Evolutionary conservation across 2,797 vertebrate genomes (phyloP).

Genomic region (Halcyon leucocephala): DNA sequence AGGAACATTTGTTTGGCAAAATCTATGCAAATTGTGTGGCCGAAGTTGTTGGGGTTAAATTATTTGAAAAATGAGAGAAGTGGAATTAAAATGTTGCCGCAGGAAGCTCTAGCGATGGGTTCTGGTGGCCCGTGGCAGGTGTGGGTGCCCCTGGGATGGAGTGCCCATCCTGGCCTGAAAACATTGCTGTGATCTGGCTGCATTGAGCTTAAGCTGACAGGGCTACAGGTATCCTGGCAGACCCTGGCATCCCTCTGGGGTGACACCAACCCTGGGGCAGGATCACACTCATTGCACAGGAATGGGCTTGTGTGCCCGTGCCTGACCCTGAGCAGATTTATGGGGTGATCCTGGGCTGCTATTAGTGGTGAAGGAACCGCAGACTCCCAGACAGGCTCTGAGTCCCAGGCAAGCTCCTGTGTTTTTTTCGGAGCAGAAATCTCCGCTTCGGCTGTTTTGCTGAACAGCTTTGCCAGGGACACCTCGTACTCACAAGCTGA

Average conservation of each 20-base stretch:
- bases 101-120: not conserved
- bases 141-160: not conserved
- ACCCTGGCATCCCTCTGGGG: not conserved
- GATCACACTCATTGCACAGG: not conserved
- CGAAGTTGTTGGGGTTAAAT: not conserved
- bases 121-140: fast-evolving
- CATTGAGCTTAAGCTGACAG: fast-evolving
- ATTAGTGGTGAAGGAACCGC: constrained; percentile 52
- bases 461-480: not conserved
- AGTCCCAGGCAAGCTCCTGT: constrained; percentile 1
- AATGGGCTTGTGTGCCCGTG: not conserved
- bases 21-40: fast-evolving
- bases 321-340: not conserved
- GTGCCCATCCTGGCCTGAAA: not conserved
- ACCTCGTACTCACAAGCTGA: not conserved
- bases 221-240: fast-evolving
- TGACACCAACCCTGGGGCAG: not conserved
- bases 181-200: fast-evolving
- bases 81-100: fast-evolving
- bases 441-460: not conserved
- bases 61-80: not conserved
- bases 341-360: constrained; percentile 39
- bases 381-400: constrained; percentile 35
- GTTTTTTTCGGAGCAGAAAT: constrained; percentile 1
- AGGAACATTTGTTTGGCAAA: not conserved